Percentiles rank a stretch among this genome's conserved stretches.
Evolutionary conservation across 2,888 invertebrate genomes (phyloP).

Genomic region (Podotricha telesiphe): DNA sequence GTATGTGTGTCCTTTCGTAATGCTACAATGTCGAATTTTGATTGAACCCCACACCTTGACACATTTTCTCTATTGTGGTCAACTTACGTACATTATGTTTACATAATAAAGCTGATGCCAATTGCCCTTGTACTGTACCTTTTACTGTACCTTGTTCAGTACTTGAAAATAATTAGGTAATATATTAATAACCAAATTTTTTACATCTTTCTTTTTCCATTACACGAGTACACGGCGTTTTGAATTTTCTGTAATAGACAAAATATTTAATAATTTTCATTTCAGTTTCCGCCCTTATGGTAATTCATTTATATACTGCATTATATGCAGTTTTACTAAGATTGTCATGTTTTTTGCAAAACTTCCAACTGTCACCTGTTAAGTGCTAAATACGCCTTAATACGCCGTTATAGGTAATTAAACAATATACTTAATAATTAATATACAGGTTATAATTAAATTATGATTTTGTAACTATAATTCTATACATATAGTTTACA

Average conservation of each 20-base stretch:
- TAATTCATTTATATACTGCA: too few species aligned
- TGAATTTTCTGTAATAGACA: neutral
- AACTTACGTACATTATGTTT: neutral
- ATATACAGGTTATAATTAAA: neutral
- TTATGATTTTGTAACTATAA: neutral
- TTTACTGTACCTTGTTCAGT: too few species aligned
- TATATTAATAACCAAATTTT: too few species aligned
- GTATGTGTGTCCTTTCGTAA: conserved; percentile 29
- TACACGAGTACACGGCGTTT: neutral
- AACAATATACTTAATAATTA: too few species aligned
- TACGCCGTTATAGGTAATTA: too few species aligned
- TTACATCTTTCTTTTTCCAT: too few species aligned
- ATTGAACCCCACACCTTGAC: conserved; percentile 24
- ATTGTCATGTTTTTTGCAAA: too few species aligned
- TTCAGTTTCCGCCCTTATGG: too few species aligned
- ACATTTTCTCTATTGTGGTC: conserved; percentile 4
- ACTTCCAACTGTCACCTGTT: too few species aligned
- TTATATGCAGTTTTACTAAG: neutral
- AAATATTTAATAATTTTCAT: neutral
- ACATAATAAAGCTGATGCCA: neutral
- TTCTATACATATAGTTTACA: neutral
- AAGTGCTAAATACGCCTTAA: too few species aligned
- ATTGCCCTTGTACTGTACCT: neutral
- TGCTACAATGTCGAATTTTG: conserved; percentile 36
- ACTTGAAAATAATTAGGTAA: too few species aligned